These are phyloP conservation scores for Numenius phaeopus DNA, from an alignment of 2,797 vertebrate genomes.

Conservation along the genomic window DNA sequence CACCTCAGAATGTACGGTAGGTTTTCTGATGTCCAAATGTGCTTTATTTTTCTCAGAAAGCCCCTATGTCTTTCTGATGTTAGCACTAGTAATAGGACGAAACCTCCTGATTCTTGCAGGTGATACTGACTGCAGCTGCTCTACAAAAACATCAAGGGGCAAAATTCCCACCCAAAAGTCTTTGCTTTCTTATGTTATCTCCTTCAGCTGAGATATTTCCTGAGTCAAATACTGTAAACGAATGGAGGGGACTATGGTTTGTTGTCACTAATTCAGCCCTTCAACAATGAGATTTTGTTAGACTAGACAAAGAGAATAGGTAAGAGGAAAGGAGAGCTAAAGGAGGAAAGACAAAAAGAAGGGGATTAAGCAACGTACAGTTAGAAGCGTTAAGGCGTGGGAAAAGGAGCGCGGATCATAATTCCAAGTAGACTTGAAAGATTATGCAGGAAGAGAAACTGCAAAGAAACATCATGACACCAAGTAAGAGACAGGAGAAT, in stretches of 20 bases:
- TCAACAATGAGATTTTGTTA: not conserved
- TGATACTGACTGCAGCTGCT: not conserved
- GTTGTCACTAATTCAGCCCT: not conserved
- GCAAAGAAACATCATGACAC: not conserved
- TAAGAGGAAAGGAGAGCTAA: not conserved
- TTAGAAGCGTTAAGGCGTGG: not conserved
- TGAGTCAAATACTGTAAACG: not conserved
- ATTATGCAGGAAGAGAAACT: not conserved
- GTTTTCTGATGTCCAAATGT: not conserved
- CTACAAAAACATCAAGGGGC: not conserved
- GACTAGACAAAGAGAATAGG: not conserved
- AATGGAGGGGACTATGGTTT: not conserved
- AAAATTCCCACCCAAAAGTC: not conserved
- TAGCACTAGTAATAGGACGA: not conserved
- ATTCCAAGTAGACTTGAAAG: not conserved
- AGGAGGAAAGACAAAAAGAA: not conserved
- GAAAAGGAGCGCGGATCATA: not conserved
- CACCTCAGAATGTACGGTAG: not conserved
- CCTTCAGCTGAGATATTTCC: not conserved
- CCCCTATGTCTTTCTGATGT: not conserved
- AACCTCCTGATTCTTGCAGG: not conserved
- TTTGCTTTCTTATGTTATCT: not conserved
- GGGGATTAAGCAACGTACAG: not conserved
- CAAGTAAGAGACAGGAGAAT: not conserved
- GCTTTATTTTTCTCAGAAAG: not conserved